Evolutionary conservation across 2,113 vertebrate genomes (phyloP).

Genomic region (Aspidoscelis tigris): DNA sequence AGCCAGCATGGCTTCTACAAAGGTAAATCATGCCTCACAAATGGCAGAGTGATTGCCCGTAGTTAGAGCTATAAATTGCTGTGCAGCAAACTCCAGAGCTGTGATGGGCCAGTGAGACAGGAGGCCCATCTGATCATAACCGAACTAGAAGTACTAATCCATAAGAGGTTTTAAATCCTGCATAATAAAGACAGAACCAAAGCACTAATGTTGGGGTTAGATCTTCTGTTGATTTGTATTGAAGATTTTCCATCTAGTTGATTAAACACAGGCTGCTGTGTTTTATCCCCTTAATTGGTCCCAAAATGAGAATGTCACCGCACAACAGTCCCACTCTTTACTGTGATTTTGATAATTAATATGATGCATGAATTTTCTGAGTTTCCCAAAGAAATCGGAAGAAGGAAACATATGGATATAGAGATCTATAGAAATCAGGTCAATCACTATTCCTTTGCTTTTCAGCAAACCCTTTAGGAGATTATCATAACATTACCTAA

Average conservation of each 20-base stretch:
- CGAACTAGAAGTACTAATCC: not conserved
- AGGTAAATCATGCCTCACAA: too few species aligned
- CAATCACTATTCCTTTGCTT: not conserved
- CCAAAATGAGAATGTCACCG: not conserved
- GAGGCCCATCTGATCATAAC: too few species aligned
- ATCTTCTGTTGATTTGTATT: not conserved
- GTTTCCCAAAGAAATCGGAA: not conserved
- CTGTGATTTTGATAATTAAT: not conserved
- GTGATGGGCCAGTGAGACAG: too few species aligned
- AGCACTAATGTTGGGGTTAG: not conserved
- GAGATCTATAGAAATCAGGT: not conserved
- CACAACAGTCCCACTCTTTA: not conserved
- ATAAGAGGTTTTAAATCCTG: not conserved
- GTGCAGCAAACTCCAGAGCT: too few species aligned
- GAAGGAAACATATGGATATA: not conserved
- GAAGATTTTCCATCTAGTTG: too few species aligned
- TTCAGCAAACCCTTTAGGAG: not conserved
- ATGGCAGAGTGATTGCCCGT: too few species aligned
- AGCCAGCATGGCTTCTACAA: too few species aligned
- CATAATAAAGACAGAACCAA: not conserved
- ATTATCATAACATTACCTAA: slow-evolving; percentile 1
- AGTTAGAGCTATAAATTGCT: too few species aligned
- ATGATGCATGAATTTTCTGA: too few species aligned
- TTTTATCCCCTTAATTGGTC: not conserved
- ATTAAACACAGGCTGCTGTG: not conserved